Base-by-base conservation (phyloP, 2,797 vertebrate genomes). In the Hafferia zeledoni region DNA sequence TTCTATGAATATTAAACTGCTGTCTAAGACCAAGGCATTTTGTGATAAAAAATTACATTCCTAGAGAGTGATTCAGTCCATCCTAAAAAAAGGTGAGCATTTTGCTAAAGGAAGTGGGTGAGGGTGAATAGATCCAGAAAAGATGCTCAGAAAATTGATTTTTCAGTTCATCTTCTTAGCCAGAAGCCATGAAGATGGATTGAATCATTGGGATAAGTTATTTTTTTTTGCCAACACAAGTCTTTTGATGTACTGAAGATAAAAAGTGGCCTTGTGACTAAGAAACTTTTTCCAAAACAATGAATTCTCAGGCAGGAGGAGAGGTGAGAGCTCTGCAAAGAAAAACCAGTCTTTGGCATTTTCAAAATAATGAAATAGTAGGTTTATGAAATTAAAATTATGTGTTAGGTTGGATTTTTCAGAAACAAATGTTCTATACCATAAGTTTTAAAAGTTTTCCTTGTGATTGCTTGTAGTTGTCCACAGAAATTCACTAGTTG, bases 1-100 rank as follows among this genome's bases (percentile, higher is more conserved):
- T 92, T 83, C 84, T 87, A 92, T 94, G 84, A 96, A 96, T 95
- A 89, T 87, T 94, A 87, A 96, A 68, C 33, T 89, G 19, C 68
- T 74, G 44, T 68, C 1, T 35, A 57, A 30, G 49, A 67, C 55
- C 50, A 63, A 44, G 59, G n/a, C 39, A 27, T 22, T 43, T 5
- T 56, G 72, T 92, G 75, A 80, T 79, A 71, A 92, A 87, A 87
- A 80, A 50, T 68, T 3, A 60, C 60, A 68, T 71, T 83, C 33
- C 78, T 87, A 17, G 60, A 90, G 56, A 49, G 27, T 64, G 56
- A 77, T 83, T 92, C 75, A 46, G 78, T 80, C 81, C 64, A 64
- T 60, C 41, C 68, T 68, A 70, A 85, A 53, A 10, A 76, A n/a
- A 87, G 75, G 63, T 53, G 84, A 91, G 33, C 0, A 6, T 67